Evolutionary conservation across 53 echinoderm and acorn worm species (phyloP).

Genomic region (Astropecten irregularis): DNA sequence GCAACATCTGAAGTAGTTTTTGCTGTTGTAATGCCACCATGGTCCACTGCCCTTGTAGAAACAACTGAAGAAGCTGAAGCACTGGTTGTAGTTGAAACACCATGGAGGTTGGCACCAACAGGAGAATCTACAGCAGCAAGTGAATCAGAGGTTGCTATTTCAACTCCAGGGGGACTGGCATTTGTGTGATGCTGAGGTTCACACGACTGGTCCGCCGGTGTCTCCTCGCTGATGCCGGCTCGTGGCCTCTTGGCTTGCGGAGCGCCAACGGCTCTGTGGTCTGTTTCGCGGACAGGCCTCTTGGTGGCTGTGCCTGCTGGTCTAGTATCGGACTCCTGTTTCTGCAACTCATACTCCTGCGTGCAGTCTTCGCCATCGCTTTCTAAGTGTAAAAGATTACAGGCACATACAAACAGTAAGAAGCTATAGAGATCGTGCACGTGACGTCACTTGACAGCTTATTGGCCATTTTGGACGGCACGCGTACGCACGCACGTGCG

Average conservation of each 20-base stretch:
- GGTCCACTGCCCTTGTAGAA: not conserved
- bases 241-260: slow-evolving; percentile 9
- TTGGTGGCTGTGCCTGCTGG: not conserved
- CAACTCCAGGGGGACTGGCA: not conserved
- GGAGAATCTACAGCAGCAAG: too few species aligned
- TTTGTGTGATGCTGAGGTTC: not conserved
- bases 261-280: not conserved
- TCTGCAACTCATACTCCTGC: slow-evolving; percentile 27
- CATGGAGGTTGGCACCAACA: too few species aligned
- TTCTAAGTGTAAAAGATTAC: too few species aligned
- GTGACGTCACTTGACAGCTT: not conserved
- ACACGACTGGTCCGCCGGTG: too few species aligned
- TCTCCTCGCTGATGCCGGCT: too few species aligned
- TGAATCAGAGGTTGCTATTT: too few species aligned
- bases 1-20: not conserved
- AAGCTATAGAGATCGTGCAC: too few species aligned
- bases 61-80: not conserved
- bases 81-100: not conserved
- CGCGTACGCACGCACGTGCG: too few species aligned
- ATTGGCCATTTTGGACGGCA: too few species aligned
- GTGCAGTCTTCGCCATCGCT: slow-evolving; percentile 24
- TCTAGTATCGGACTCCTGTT: slow-evolving; percentile 6
- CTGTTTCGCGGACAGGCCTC: not conserved
- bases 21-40: not conserved
- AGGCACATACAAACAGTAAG: too few species aligned